These are phyloP conservation scores for Seira ritae DNA, from an alignment of 2,888 invertebrate species.

Conservation along the genomic window DNA sequence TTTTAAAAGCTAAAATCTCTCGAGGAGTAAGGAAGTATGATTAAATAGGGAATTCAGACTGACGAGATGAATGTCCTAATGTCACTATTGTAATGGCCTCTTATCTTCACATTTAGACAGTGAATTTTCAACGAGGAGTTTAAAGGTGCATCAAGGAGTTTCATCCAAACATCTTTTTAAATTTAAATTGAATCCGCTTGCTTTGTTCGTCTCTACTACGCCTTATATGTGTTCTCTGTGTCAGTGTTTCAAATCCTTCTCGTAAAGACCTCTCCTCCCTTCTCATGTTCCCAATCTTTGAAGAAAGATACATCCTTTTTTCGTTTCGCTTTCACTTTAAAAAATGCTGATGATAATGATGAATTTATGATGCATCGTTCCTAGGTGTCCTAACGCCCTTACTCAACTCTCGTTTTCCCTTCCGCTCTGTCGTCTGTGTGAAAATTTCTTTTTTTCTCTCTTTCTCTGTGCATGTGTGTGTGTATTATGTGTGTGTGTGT, in stretches of 20 bases:
- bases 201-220: background rate
- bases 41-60: too few species aligned
- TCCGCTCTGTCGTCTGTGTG: background rate
- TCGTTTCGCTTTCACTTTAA: too few species aligned
- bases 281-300: background rate
- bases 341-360: too few species aligned
- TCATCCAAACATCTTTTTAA: too few species aligned
- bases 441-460: background rate
- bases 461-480: slow-evolving; percentile 1
- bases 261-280: background rate
- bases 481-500: background rate
- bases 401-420: too few species aligned
- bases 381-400: too few species aligned
- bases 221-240: slow-evolving; percentile 6
- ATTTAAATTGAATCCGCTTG: background rate
- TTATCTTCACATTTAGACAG: background rate
- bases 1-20: too few species aligned
- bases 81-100: background rate
- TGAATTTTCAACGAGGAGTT: too few species aligned
- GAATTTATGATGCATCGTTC: too few species aligned
- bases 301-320: too few species aligned
- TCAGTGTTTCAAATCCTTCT: background rate
- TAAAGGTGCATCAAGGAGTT: background rate
- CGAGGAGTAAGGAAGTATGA: too few species aligned
- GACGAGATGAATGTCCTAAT: slow-evolving; percentile 1